Conservation (phyloP, 2,113 vertebrate species). For the Oxyura jamaicensis region DNA sequence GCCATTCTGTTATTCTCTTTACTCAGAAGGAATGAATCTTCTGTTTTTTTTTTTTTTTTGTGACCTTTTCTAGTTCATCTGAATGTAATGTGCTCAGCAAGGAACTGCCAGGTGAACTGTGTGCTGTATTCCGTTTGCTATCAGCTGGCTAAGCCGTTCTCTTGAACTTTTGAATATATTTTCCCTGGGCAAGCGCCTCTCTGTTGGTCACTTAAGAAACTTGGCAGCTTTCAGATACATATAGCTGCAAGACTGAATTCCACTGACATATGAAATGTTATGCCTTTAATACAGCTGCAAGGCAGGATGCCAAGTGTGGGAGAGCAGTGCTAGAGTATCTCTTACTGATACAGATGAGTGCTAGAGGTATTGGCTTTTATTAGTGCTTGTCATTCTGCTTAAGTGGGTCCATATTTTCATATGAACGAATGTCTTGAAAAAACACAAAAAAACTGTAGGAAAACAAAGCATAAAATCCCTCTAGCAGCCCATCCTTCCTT, state of each 20-base stretch:
- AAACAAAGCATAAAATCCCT: neutral
- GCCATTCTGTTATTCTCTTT: neutral
- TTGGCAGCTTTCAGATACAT: neutral
- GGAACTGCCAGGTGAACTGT: neutral
- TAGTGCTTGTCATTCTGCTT: neutral
- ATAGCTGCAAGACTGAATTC: neutral
- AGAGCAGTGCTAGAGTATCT: neutral
- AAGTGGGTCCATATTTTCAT: neutral
- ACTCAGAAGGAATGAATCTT: neutral
- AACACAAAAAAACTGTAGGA: neutral
- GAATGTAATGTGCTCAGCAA: neutral
- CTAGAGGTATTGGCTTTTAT: neutral
- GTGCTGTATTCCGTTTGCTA: neutral
- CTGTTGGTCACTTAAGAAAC: neutral
- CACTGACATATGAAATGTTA: neutral
- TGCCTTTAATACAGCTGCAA: neutral
- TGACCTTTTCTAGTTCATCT: neutral
- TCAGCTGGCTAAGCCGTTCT: neutral
- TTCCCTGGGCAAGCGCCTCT: fast-evolving
- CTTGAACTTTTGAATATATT: neutral
- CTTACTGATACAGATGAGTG: neutral
- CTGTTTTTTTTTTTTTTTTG: neutral
- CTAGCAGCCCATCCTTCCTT: neutral
- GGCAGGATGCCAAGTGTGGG: constrained; percentile 10
- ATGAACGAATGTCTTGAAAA: neutral